Conservation (phyloP, 2,797 vertebrate species). For the Oreonectes daqikongensis region DNA sequence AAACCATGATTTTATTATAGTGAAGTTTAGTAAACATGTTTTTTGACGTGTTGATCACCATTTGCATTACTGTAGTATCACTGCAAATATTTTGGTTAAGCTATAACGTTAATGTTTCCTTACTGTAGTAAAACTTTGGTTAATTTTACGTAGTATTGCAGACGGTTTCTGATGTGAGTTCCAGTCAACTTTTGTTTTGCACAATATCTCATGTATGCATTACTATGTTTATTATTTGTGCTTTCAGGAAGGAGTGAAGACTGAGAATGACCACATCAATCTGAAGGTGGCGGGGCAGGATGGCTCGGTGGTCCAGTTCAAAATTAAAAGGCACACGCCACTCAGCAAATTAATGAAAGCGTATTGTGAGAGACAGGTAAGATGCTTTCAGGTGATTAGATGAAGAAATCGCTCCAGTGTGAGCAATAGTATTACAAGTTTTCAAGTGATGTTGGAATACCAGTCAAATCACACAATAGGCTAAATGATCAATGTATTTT, state of each 20-base stretch:
- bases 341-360: constrained; percentile 96
- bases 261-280: constrained; percentile 92
- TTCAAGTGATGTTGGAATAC: neutral
- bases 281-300: constrained; percentile 93
- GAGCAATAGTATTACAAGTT: too few relatives aligned
- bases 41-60: too few relatives aligned
- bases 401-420: neutral
- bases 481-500: neutral
- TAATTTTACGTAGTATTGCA: too few relatives aligned
- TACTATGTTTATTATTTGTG: neutral
- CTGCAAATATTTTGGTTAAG: too few relatives aligned
- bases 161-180: too few relatives aligned
- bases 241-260: constrained; percentile 88
- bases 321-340: constrained; percentile 93
- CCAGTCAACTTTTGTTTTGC: too few relatives aligned
- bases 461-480: neutral
- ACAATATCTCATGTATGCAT: too few relatives aligned
- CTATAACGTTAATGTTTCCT: too few relatives aligned
- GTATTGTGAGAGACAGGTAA: constrained; percentile 93
- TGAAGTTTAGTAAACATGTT: neutral
- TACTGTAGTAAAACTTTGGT: too few relatives aligned
- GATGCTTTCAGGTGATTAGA: neutral
- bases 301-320: constrained; percentile 92
- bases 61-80: too few relatives aligned
- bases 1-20: too few relatives aligned